Evolutionary conservation across 2,888 invertebrate genomes (phyloP).

Genomic region (Brachypalpus laphriformis): DNA sequence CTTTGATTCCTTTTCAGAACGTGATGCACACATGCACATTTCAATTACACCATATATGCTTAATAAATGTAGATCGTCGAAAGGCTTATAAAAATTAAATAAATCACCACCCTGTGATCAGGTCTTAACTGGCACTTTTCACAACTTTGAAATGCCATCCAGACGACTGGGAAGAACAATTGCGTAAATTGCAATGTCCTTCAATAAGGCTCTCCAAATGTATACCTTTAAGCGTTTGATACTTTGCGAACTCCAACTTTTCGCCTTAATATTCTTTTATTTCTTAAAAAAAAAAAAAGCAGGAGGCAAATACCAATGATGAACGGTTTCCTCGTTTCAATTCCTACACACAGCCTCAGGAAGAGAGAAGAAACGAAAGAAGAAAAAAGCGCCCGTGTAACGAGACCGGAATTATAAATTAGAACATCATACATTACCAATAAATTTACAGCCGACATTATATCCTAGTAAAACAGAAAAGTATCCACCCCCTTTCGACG

Average conservation of each 20-base stretch:
- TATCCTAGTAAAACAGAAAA: constrained; percentile 34
- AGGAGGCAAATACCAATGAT: neutral
- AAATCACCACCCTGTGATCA: neutral
- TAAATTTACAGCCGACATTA: constrained; percentile 52
- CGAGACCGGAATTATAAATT: constrained; percentile 60
- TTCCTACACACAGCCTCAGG: neutral
- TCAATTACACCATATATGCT: too few species aligned
- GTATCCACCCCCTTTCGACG: constrained; percentile 25
- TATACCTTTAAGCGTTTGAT: neutral
- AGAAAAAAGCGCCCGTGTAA: constrained; percentile 16
- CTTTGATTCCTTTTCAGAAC: too few species aligned
- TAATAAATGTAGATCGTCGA: too few species aligned
- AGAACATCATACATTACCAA: constrained; percentile 61
- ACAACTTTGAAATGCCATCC: neutral
- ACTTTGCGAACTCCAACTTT: neutral
- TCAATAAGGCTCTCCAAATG: neutral
- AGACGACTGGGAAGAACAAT: neutral
- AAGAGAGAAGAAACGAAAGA: neutral
- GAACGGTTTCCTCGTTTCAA: neutral
- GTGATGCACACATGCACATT: too few species aligned
- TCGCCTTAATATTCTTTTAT: neutral
- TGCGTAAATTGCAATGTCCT: constrained; percentile 13
- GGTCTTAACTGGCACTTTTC: neutral
- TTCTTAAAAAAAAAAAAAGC: neutral
- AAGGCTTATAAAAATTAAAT: neutral